Base-by-base conservation (phyloP, 2,113 vertebrate species). In the Grammomys dolichurus region DNA sequence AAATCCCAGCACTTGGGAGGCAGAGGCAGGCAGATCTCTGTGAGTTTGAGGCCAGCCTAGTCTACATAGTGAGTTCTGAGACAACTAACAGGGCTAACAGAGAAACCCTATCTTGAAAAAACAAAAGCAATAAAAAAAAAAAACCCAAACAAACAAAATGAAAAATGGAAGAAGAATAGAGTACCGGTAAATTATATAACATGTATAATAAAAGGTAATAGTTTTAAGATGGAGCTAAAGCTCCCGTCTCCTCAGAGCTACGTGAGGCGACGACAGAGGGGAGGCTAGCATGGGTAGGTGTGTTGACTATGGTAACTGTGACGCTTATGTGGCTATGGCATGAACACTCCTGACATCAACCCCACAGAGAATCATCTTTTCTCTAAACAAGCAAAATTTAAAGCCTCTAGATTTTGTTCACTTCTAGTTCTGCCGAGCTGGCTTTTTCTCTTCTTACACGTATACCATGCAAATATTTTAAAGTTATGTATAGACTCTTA, bases 401-500 rank as follows among this genome's bases (percentile, higher is more conserved):
- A 77, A 96, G 26, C 60, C 46, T 73, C 43, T 81, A 20, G n/a
- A 36, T 80, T 48, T 48, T 94, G 58, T 69, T 80, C 48, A 56
- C 5, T 46, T 70, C 28, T 46, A 26, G 7, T 75, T 85, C 14
- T 43, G 13, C 28, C 43, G 26, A 78, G 9, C 19, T 86, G 60
- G 14, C 43, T 86, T 28, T 70, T 92, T 60, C 69, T 1, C 2
- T 2, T 77, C 48, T 72, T 70, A 4, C 67, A n/a, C 20, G 91
- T 65, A 56, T 26, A 0, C 20, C 56, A 58, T 63, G 92, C 80
- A 58, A 22, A 51, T 72, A 19, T 76, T 92, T 95, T 96, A 31
- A 95, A 95, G 63, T 87, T 75, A 89, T 48, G 31, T 33, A 10
- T 58, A 89, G 65, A 65, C 56, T 11, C 19, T 80, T 92, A 31